Evolutionary conservation across 2,888 invertebrate genomes (phyloP).

Genomic region (Sarcophaga variegata): DNA sequence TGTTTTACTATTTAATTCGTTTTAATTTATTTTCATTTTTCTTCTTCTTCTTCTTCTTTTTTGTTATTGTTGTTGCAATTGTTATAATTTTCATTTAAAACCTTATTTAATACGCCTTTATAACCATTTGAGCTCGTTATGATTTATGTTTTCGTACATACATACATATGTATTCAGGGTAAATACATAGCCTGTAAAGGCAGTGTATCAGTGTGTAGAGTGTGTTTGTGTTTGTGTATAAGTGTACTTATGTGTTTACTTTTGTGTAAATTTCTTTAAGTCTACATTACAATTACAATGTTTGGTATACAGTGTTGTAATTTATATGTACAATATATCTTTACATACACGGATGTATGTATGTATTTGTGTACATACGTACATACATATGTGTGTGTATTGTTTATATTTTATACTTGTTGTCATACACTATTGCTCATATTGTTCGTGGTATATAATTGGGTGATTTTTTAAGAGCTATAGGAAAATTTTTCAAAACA

Average conservation of each 20-base stretch:
- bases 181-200: neutral
- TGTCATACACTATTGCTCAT: slow-evolving; percentile 6
- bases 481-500: no score
- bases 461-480: no score
- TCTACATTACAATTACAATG: slow-evolving; percentile 25
- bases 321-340: no score
- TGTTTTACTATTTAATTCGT: neutral
- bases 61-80: neutral
- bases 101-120: slow-evolving; percentile 47
- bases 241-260: slow-evolving; percentile 33
- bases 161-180: neutral
- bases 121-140: slow-evolving; percentile 40
- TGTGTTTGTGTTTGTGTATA: neutral
- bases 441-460: no score
- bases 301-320: slow-evolving; percentile 2
- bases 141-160: slow-evolving; percentile 20
- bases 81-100: slow-evolving; percentile 22
- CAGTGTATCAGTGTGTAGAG: neutral
- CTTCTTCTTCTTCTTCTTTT: neutral
- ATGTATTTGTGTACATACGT: neutral
- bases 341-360: no score
- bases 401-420: slow-evolving; percentile 18
- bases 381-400: no score
- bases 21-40: neutral
- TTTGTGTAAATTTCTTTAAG: slow-evolving; percentile 58